Conservation (phyloP, 1,140 invertebrate species). For the Varroa destructor region DNA sequence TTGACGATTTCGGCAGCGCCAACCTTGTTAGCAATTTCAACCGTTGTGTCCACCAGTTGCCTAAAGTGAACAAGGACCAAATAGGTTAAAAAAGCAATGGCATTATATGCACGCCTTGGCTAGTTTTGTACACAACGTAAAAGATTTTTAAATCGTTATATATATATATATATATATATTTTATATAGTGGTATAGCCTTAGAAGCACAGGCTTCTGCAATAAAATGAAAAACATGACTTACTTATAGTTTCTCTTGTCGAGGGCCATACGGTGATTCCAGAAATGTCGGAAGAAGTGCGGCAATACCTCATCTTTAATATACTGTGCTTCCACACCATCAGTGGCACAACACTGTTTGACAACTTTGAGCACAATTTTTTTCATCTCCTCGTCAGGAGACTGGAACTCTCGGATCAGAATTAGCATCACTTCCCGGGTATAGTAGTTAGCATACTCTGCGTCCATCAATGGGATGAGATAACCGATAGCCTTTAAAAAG, state of each 20-base stretch:
- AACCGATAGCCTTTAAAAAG: slow-evolving; percentile 97
- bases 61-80: slow-evolving; percentile 34
- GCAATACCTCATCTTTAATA: slow-evolving; percentile 96
- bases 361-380: slow-evolving; percentile 98
- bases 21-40: slow-evolving; percentile 99
- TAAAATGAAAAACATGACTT: slow-evolving; percentile 42
- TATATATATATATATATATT: too few species aligned
- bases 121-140: too few species aligned
- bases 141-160: too few species aligned
- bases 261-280: slow-evolving; percentile 99
- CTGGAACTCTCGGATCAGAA: slow-evolving; percentile 96
- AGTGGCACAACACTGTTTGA: slow-evolving; percentile 99
- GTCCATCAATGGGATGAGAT: slow-evolving; percentile 97
- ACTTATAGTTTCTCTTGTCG: slow-evolving; percentile 90
- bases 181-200: too few species aligned
- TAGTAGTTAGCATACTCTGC: slow-evolving; percentile 99
- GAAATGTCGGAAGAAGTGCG: slow-evolving; percentile 98
- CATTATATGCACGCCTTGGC: too few species aligned
- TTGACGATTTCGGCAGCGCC: slow-evolving; percentile 97
- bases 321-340: slow-evolving; percentile 99
- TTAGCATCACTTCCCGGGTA: slow-evolving; percentile 98
- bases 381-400: slow-evolving; percentile 99
- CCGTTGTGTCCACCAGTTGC: slow-evolving; percentile 90
- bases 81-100: background rate
- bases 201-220: too few species aligned